Conservation (phyloP, 2,888 invertebrate genomes). For the Acleris emargana region DNA sequence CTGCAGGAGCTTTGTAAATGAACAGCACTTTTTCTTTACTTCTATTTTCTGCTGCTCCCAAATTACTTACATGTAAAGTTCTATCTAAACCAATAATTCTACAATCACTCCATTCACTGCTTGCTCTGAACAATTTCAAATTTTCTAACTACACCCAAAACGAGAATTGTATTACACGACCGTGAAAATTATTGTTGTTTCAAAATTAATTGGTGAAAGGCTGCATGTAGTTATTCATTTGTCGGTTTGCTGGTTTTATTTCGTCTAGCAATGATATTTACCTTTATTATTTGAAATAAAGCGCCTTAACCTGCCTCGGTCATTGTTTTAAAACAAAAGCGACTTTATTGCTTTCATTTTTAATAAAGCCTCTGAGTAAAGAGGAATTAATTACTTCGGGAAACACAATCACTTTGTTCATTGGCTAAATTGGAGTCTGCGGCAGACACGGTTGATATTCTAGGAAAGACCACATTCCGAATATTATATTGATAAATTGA, state of each 20-base stretch:
- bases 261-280: constrained; percentile 32
- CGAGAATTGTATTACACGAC: constrained; percentile 4
- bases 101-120: background rate
- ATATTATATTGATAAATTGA: too few relatives aligned
- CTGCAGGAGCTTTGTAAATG: constrained; percentile 46
- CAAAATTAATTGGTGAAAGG: background rate
- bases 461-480: too few relatives aligned
- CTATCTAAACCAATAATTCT: background rate
- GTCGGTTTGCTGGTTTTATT: constrained; percentile 27
- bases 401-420: background rate
- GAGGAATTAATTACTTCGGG: background rate
- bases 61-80: constrained; percentile 19
- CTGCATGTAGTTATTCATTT: constrained; percentile 29
- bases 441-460: background rate
- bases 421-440: background rate
- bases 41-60: constrained; percentile 28
- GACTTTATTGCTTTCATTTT: constrained; percentile 17
- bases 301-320: constrained; percentile 22
- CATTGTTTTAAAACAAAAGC: constrained; percentile 18
- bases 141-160: background rate
- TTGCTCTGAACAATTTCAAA: background rate
- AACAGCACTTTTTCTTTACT: constrained; percentile 37
- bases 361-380: constrained; percentile 6
- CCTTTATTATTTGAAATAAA: constrained; percentile 27
- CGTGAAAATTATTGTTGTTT: background rate